These are phyloP conservation scores for Australoheros facetus DNA, from an alignment of 2,797 vertebrate species.

Conservation along the genomic window DNA sequence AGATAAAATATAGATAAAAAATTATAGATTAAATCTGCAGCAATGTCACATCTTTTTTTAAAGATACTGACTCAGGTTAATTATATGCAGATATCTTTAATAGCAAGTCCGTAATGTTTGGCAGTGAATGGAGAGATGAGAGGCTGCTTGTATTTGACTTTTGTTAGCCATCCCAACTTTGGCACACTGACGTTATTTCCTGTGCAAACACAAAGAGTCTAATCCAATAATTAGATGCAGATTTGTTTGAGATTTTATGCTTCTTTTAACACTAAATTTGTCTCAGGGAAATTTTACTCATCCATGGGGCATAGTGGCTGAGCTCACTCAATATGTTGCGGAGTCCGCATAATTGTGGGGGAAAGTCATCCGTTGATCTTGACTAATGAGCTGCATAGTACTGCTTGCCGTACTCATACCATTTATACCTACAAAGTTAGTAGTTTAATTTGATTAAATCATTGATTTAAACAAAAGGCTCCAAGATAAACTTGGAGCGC, in stretches of 20 bases:
- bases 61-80: not conserved
- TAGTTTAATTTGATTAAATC: not conserved
- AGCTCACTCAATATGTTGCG: not conserved
- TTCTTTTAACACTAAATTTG: conserved; percentile 21
- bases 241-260: conserved; percentile 2
- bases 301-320: not conserved
- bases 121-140: conserved; percentile 70
- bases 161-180: conserved; percentile 40
- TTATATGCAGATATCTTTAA: not conserved
- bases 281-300: conserved; percentile 11
- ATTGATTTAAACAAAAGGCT: not conserved
- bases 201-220: conserved; percentile 13
- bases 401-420: not conserved
- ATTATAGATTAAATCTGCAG: conserved; percentile 12
- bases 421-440: not conserved
- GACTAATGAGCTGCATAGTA: not conserved
- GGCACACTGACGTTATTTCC: conserved; percentile 20
- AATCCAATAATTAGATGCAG: not conserved
- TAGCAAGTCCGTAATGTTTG: conserved; percentile 26
- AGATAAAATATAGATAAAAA: conserved; percentile 2
- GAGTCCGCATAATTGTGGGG: not conserved
- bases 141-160: conserved; percentile 67
- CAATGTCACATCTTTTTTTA: not conserved
- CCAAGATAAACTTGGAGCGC: not conserved
- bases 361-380: not conserved